Evolutionary conservation across 1,140 invertebrate species (phyloP), one percentile per base, ranked within the genome.

Genomic region (Bombus polaris): DNA sequence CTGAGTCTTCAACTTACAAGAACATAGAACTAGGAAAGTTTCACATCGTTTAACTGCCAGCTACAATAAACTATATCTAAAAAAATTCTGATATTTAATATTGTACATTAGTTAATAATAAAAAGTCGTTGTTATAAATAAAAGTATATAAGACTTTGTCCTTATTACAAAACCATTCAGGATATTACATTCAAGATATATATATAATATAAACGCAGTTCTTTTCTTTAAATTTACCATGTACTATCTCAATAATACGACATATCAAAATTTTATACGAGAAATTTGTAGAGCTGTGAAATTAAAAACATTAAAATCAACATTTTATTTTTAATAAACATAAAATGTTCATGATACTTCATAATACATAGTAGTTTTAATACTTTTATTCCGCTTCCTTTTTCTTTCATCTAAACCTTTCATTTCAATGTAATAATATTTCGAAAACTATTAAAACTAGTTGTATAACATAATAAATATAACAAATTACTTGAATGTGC

Each of bases 401-500:
- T 85, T 32, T 39, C 32, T 66, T 72, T 72, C n/a, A 35, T 53
- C 25, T 80, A 62, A 44, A 18, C 9, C 3, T 32, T 66, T 5
- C 42, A 18, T 72, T 68, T 70, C 70, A 47, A 81, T 57, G 59
- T 75, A 37, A 66, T 53, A 73, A 74, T 65, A 37, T 42, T 85
- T 73, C 8, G 9, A 75, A 81, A 62, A 39, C 47, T n/a, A 62
- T 78, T 65, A 80, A 82, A 74, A 89, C 74, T 86, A 89, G 47
- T 65, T 62, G 32, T 68, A 57, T 70, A 42, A 78, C 28, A 42
- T 79, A 89, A 86, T 87, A 86, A 89, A 83, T 89, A 89, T 89
- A 87, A 82, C 86, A 80, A 83, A 83, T 86, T 86, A 77, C 28
- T 76, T 77, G 42, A 72, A 92, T 93, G 93, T 82, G 93, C 93